phyloP scores from a whole-genome alignment of 2,888 invertebrate species.

The Philhelius pedissequus region DNA sequence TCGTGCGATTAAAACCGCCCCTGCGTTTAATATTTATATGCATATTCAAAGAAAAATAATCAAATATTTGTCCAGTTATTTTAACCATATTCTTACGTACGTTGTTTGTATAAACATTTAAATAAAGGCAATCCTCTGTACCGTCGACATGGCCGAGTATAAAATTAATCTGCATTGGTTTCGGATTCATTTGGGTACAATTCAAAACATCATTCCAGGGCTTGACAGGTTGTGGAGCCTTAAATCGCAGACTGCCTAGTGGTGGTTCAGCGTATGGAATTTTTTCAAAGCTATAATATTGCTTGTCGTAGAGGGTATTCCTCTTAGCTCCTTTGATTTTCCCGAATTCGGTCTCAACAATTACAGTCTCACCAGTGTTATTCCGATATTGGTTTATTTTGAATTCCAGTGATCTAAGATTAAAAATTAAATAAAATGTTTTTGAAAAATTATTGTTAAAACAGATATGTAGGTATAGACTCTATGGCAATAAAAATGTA shows the following conservation, averaged over 20 bases:
- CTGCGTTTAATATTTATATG: too few species aligned
- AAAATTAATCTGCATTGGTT: constrained; percentile 75
- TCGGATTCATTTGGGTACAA: constrained; percentile 72
- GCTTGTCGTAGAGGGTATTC: constrained; percentile 74
- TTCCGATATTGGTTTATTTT: constrained; percentile 75
- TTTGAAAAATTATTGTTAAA: too few species aligned
- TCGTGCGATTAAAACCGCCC: too few species aligned
- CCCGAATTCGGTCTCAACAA: constrained; percentile 76
- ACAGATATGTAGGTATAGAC: too few species aligned
- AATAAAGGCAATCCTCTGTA: too few species aligned
- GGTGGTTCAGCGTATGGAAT: constrained; percentile 78
- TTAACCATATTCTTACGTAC: too few species aligned
- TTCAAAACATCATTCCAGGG: constrained; percentile 79
- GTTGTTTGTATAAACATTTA: too few species aligned
- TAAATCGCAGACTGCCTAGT: constrained; percentile 75
- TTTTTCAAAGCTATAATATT: constrained; percentile 76
- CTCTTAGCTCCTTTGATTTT: constrained; percentile 76
- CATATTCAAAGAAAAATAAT: too few species aligned
- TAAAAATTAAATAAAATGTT: too few species aligned
- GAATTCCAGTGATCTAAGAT: constrained; percentile 74
- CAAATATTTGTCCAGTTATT: too few species aligned
- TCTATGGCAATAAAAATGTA: too few species aligned
- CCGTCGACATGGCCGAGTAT: constrained; percentile 75
- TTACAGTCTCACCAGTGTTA: constrained; percentile 73
- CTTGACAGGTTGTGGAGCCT: constrained; percentile 78